Base-by-base conservation (phyloP, 2,888 invertebrate genomes). In the Fissipunctia ypsillon region DNA sequence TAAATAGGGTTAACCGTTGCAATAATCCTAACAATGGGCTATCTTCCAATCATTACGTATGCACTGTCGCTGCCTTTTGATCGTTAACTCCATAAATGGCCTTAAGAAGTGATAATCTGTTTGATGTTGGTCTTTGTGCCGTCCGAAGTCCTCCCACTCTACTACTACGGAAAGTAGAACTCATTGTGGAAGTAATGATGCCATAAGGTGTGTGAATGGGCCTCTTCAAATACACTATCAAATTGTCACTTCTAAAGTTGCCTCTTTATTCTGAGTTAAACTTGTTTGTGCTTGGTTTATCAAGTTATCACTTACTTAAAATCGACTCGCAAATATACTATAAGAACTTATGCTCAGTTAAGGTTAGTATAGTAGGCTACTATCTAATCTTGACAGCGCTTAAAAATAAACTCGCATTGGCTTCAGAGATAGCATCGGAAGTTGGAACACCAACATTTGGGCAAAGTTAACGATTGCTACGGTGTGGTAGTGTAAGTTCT, bases 311-410 rank as follows among this genome's bases (percentile, higher is more conserved):
- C n/a, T 25, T 63, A 65, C 41, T 16, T 66, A 61, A 67, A 69
- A 69, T n/a, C 38, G 31, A 61, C 31, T 61, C 19, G 59, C 64
- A 80, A 81, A 75, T 68, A 45, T 71, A 48, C 38, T 78, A 67
- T 56, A 74, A 69, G 73, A 78, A 69, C 35, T 71, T 76, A 73
- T 68, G 66, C 74, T 76, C 35, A 69, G 65, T 74, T 80, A 78
- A 65, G 60, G 68, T 70, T 74, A 65, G 75, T 52, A 64, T 74
- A 65, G 75, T 52, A 64, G n/a, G 31, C 52, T 35, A 64, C 66
- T 78, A 84, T 84, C 80, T 86, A 71, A 87, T 85, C 87, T 78
- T 74, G 81, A 80, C 73, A 80, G 67, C 59, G 48, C 50, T 71
- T 76, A 41, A 79, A 67, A 78, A 82, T 76, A 80, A 68, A 76